Evolutionary conservation across 1,140 invertebrate species (phyloP).

Genomic region (Scylla paramamosain): DNA sequence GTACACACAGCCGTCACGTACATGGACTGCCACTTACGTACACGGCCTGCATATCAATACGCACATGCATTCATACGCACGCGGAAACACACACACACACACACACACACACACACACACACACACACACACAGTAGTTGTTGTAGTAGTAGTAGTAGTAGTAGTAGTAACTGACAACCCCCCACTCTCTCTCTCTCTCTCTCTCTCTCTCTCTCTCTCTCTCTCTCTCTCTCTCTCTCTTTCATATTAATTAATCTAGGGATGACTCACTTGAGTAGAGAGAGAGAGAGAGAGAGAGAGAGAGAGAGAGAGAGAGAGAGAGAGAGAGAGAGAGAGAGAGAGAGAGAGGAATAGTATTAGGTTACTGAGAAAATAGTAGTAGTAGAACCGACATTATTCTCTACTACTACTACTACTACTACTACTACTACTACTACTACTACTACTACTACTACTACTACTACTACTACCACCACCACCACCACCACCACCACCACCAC

Average conservation of each 20-base stretch:
- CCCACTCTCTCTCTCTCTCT: background rate
- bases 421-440: background rate
- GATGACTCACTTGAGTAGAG: background rate
- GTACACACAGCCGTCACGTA: background rate
- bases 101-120: slow-evolving; percentile 25
- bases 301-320: background rate
- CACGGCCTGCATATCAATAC: background rate
- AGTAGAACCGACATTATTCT: background rate
- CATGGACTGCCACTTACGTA: background rate
- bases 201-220: slow-evolving; percentile 24
- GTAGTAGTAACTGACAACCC: background rate
- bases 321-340: background rate
- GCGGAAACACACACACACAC: slow-evolving; percentile 11
- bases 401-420: background rate
- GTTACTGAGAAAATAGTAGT: background rate
- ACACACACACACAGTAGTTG: background rate
- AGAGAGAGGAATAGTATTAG: background rate
- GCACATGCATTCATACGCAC: slow-evolving; percentile 5
- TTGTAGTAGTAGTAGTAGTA: slow-evolving; percentile 12
- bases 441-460: background rate
- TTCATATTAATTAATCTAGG: background rate
- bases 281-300: background rate
- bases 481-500: no score
- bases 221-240: slow-evolving; percentile 9
- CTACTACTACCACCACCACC: no score